phyloP scores from a whole-genome alignment of 2,113 vertebrate genomes.

The Bambusicola thoracicus region DNA sequence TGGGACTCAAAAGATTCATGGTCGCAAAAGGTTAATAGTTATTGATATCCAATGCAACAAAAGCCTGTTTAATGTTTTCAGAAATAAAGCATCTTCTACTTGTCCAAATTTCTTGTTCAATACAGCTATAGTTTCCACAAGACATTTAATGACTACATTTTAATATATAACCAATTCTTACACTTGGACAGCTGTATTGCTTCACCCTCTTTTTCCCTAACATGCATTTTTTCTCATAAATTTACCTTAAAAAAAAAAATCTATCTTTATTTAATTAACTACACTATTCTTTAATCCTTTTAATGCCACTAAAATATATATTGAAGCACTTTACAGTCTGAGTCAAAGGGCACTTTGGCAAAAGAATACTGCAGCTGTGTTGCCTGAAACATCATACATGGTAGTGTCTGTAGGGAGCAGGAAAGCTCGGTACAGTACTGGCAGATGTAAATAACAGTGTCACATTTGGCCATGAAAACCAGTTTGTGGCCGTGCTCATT shows the following conservation, averaged over 20 bases:
- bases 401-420: neutral
- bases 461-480: conserved; percentile 56
- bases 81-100: neutral
- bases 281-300: neutral
- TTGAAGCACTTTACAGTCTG: neutral
- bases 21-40: conserved; percentile 19
- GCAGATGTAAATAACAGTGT: conserved; percentile 60
- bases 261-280: conserved; percentile 1
- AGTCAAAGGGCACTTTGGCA: conserved; percentile 17
- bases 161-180: neutral
- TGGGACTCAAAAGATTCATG: neutral
- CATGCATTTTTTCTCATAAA: neutral
- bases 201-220: neutral
- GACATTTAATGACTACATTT: neutral
- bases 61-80: conserved; percentile 1
- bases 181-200: neutral
- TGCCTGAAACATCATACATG: conserved; percentile 25
- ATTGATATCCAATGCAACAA: neutral
- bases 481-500: conserved; percentile 29
- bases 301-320: neutral
- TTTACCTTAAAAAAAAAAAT: neutral
- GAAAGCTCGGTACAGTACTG: conserved; percentile 5
- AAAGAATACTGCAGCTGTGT: conserved; percentile 25
- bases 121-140: neutral
- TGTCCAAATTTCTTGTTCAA: conserved; percentile 3